Evolutionary conservation across 2,797 vertebrate genomes (phyloP), one percentile per base, ranked within the genome.

Genomic region (Spatula versicolor): DNA sequence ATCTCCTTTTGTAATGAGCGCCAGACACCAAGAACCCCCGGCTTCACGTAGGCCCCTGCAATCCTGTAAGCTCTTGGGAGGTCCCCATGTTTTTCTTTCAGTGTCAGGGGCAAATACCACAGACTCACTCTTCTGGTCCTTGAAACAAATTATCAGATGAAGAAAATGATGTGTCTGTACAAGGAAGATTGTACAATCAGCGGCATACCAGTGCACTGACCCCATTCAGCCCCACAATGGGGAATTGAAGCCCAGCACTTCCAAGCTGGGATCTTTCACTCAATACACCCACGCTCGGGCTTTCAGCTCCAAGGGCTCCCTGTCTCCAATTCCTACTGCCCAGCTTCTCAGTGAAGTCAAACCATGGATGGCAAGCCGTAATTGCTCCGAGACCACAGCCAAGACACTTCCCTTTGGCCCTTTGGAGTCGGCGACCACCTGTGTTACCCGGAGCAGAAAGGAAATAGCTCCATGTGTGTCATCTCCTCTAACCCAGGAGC

Each of bases 121-220:
- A 86, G 85, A 90, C 83, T 96, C 82, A 78, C 79, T 95, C 92
- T 94, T 96, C 90, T 88, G 59, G 75, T 90, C 88, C 83, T 91
- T 64, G 78, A 89, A 94, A 83, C 76, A 90, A 86, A 95, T 88
- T 78, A 91, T 67, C 84, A 94, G 91, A 80, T 74, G 25, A 76
- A 89, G 66, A 91, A 88, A 87, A 79, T 16, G 39, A 69, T 76
- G 78, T 1, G 8, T 59, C 64, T 60, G 87, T 84, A 88, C 86
- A 85, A 46, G n/a, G 68, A 74, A 92, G 81, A 67, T 37, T 0
- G 1, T 28, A 82, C 56, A 95, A 90, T 77, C 74, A 93, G 54
- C 21, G 0, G 76, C 97, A 96, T 96, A 91, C 94, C 95, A 93
- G 92, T 95, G 83, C 90, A 5, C 58, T 96, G 96, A 93, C 93